Conservation (phyloP, 1,140 invertebrate species). For the Gonioctena quinquepunctata region DNA sequence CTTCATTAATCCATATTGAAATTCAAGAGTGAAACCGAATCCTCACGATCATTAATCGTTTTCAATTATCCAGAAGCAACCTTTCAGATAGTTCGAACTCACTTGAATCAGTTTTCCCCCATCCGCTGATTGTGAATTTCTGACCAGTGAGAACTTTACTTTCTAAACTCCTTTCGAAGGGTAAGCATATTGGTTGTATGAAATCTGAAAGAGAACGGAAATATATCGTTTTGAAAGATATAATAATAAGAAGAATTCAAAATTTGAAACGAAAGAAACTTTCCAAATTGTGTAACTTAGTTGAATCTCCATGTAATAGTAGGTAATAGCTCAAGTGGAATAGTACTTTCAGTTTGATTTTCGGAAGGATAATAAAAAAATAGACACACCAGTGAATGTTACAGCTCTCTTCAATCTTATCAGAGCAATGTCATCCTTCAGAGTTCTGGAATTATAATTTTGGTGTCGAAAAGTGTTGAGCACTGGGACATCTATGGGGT, state of each 20-base stretch:
- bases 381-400: slow-evolving; percentile 34
- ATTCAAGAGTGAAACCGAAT: too few species aligned
- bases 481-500: slow-evolving; percentile 54
- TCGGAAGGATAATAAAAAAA: not conserved
- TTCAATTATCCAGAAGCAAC: too few species aligned
- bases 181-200: slow-evolving; percentile 76
- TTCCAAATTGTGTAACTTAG: too few species aligned
- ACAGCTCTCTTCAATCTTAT: slow-evolving; percentile 73
- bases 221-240: too few species aligned
- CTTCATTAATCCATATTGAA: too few species aligned
- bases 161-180: slow-evolving; percentile 47
- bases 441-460: slow-evolving; percentile 69
- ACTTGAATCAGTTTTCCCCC: slow-evolving; percentile 48
- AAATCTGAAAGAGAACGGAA: slow-evolving; percentile 58
- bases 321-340: too few species aligned
- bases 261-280: too few species aligned
- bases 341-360: too few species aligned
- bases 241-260: too few species aligned
- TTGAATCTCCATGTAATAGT: too few species aligned
- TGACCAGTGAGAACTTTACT: slow-evolving; percentile 17
- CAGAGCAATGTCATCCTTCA: slow-evolving; percentile 81
- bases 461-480: slow-evolving; percentile 52
- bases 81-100: too few species aligned
- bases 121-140: slow-evolving; percentile 53
- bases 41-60: too few species aligned